Percentiles rank a stretch among this genome's conserved stretches.
These are phyloP conservation scores for Drosophila emarginata DNA, from an alignment of 2,888 invertebrate species.

Conservation along the genomic window DNA sequence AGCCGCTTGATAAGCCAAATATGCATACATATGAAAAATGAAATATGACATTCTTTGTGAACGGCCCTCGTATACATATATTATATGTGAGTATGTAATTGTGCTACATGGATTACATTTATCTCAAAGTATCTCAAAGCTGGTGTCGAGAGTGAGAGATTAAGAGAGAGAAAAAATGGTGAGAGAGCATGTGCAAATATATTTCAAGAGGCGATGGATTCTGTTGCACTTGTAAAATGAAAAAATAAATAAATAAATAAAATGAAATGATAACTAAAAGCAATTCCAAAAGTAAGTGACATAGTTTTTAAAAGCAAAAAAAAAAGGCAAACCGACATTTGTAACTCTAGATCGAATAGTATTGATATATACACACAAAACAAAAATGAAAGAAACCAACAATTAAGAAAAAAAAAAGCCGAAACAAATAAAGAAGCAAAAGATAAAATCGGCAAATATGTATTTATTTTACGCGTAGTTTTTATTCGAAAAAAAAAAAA, in stretches of 20 bases:
- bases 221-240: slow-evolving; percentile 71
- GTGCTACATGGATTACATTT: background rate
- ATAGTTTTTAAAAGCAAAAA: slow-evolving; percentile 63
- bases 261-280: slow-evolving; percentile 68
- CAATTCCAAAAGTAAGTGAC: slow-evolving; percentile 78
- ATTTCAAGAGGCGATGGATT: slow-evolving; percentile 17
- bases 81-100: background rate
- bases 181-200: slow-evolving; percentile 5
- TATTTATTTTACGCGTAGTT: slow-evolving; percentile 76
- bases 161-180: background rate
- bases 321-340: slow-evolving; percentile 38
- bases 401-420: slow-evolving; percentile 1
- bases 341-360: slow-evolving; percentile 57
- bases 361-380: slow-evolving; percentile 47
- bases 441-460: slow-evolving; percentile 42
- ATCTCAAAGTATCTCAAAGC: background rate
- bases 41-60: background rate
- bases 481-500: slow-evolving; percentile 61
- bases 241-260: slow-evolving; percentile 9
- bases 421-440: slow-evolving; percentile 23
- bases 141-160: background rate
- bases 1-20: too few species aligned
- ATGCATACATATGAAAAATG: too few species aligned
- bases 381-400: slow-evolving; percentile 1
- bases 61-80: background rate